A percentile compares a stretch with the other conserved stretches of the same genome.
These are phyloP conservation scores for Cyprinodon variegatus DNA, from an alignment of 2,113 vertebrate species.

Conservation along the genomic window DNA sequence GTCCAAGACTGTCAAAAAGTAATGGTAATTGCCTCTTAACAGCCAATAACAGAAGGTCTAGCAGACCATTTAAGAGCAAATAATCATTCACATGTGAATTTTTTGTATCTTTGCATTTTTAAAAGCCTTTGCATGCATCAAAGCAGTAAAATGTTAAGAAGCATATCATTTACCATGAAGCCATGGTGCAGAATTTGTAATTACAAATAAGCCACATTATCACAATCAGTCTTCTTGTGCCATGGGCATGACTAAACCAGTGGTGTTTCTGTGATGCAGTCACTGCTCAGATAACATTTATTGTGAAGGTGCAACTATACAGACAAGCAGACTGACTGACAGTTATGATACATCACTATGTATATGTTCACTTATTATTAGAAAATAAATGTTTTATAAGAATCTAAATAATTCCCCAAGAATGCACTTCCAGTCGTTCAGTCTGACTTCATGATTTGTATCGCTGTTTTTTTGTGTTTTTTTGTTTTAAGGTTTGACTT, in stretches of 20 bases:
- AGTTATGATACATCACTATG: too few relatives aligned
- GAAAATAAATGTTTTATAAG: not conserved
- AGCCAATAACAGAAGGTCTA: too few relatives aligned
- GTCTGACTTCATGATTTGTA: not conserved
- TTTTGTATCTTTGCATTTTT: slow-evolving; percentile 18
- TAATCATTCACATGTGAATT: not conserved
- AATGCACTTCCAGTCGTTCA: not conserved
- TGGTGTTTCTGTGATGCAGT: slow-evolving; percentile 52
- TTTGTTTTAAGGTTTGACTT: not conserved
- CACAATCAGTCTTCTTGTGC: slow-evolving; percentile 51
- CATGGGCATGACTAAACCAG: slow-evolving; percentile 65
- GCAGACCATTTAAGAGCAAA: too few relatives aligned
- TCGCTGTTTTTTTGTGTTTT: not conserved
- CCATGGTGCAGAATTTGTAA: slow-evolving; percentile 55
- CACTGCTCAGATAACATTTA: slow-evolving; percentile 49
- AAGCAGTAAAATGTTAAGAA: slow-evolving; percentile 6
- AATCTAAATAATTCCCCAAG: not conserved
- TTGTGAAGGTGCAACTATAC: slow-evolving; percentile 45
- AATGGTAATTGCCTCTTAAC: not conserved
- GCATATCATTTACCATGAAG: slow-evolving; percentile 61
- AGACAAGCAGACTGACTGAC: not conserved
- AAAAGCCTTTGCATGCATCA: slow-evolving; percentile 7
- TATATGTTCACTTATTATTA: too few relatives aligned
- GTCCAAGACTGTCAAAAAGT: not conserved
- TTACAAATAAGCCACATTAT: slow-evolving; percentile 67